Percentiles rank a stretch among this genome's conserved stretches.
phyloP scores from a whole-genome alignment of 2,113 vertebrate genomes.

The Pica pica region DNA sequence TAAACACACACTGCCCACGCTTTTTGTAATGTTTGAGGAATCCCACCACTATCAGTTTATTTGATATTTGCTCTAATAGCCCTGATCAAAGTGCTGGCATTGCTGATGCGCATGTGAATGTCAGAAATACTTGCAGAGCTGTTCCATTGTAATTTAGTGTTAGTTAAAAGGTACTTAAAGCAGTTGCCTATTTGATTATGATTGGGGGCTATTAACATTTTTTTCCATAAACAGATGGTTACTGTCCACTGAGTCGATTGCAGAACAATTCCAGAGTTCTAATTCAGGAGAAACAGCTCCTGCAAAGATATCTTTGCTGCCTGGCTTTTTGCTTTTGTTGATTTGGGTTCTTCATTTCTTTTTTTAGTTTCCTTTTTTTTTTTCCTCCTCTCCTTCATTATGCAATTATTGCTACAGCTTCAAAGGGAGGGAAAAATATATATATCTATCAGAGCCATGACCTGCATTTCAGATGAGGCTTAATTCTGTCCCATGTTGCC shows the following conservation, averaged over 20 bases:
- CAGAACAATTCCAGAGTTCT: slow-evolving; percentile 48
- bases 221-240: slow-evolving; percentile 70
- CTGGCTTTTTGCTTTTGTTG: not conserved
- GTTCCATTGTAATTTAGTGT: slow-evolving; percentile 66
- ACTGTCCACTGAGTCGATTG: slow-evolving; percentile 43
- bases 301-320: not conserved
- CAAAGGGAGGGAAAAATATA: not conserved
- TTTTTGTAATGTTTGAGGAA: not conserved
- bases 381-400: not conserved
- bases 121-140: slow-evolving; percentile 58
- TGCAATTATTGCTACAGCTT: not conserved
- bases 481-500: not conserved
- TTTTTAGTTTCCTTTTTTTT: not conserved
- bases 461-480: not conserved
- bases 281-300: slow-evolving; percentile 31
- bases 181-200: slow-evolving; percentile 71
- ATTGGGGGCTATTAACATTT: slow-evolving; percentile 68
- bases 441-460: not conserved
- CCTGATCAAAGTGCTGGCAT: slow-evolving; percentile 43
- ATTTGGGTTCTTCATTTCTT: not conserved
- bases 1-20: not conserved
- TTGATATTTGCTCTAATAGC: slow-evolving; percentile 30
- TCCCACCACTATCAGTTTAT: not conserved
- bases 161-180: slow-evolving; percentile 72
- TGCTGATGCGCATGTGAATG: slow-evolving; percentile 51